These are phyloP conservation scores for Caenorhabditis becei DNA, from an alignment of 2,888 invertebrate genomes.

Conservation along the genomic window DNA sequence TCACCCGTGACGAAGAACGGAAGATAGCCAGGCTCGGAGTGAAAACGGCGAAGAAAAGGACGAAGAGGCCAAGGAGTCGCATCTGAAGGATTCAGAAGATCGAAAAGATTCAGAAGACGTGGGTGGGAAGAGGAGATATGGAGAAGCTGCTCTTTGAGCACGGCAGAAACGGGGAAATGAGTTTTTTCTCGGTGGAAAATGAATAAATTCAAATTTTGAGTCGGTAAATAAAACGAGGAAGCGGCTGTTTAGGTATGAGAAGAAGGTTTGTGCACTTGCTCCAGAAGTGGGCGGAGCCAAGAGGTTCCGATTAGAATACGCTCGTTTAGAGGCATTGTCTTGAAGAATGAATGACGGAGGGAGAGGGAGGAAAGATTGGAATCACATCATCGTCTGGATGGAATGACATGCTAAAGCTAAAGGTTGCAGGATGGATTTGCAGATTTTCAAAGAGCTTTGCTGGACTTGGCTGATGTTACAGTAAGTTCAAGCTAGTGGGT, in stretches of 20 bases:
- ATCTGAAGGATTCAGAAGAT: constrained; percentile 44
- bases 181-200: background rate
- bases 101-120: background rate
- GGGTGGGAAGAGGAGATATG: background rate
- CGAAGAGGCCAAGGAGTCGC: constrained; percentile 48
- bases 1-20: constrained; percentile 54
- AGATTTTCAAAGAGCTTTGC: background rate
- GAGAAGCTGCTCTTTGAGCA: background rate
- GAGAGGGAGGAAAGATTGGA: constrained; percentile 2
- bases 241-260: background rate
- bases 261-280: constrained; percentile 4
- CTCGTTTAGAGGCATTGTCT: constrained; percentile 13
- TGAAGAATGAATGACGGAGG: constrained; percentile 3
- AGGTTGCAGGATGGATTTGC: background rate
- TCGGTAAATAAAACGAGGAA: constrained; percentile 7
- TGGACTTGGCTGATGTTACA: no score
- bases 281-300: constrained; percentile 2
- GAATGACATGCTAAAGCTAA: background rate
- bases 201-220: background rate
- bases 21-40: constrained; percentile 51
- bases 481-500: no score
- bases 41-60: constrained; percentile 46
- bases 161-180: background rate
- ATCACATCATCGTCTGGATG: background rate
- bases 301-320: background rate